Conservation (phyloP, 2,888 invertebrate genomes). For the Cephonodes hylas region DNA sequence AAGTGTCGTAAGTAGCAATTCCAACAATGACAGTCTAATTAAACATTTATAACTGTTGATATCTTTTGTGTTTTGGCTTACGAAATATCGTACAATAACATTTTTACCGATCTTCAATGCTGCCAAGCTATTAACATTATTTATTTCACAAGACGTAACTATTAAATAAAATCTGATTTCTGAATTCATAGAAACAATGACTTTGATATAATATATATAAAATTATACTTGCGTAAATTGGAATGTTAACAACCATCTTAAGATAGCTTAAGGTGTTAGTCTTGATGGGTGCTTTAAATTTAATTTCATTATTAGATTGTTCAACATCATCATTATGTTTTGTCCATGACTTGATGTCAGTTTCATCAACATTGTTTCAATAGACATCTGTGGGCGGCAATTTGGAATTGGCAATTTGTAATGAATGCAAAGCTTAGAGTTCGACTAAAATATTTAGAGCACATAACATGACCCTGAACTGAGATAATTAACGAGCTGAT, state of each 20-base stretch:
- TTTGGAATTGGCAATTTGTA: neutral
- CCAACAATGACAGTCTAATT: slow-evolving; percentile 56
- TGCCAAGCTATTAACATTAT: neutral
- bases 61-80: slow-evolving; percentile 27
- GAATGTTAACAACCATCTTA: slow-evolving; percentile 4
- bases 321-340: slow-evolving; percentile 8
- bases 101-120: neutral
- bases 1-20: slow-evolving; percentile 29
- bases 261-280: neutral
- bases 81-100: slow-evolving; percentile 11
- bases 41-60: slow-evolving; percentile 49
- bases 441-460: neutral
- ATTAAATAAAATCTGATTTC: neutral
- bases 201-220: neutral
- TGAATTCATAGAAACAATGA: neutral
- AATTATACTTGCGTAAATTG: neutral
- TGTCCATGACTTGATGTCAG: slow-evolving; percentile 6
- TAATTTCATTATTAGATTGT: slow-evolving; percentile 1
- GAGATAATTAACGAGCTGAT: neutral
- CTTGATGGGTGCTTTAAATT: slow-evolving; percentile 10
- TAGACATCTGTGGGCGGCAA: neutral
- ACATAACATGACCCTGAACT: neutral
- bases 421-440: neutral
- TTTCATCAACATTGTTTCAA: slow-evolving; percentile 10
- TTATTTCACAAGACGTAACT: neutral